Base-by-base conservation (phyloP, 2,113 vertebrate species). In the Catharus minimus region DNA sequence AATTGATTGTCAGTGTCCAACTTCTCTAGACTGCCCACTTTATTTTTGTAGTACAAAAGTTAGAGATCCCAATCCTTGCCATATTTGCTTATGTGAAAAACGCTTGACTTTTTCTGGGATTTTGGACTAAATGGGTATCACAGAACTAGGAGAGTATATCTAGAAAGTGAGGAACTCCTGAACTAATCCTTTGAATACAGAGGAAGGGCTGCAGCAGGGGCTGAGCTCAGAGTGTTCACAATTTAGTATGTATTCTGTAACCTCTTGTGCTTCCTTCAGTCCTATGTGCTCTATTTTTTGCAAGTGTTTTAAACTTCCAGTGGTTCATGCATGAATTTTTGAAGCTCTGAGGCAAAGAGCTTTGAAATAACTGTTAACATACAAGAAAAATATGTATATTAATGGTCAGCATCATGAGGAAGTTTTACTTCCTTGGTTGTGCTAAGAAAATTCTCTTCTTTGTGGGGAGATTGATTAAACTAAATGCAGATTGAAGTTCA, bases 351-450 rank as follows among this genome's bases (percentile, higher is more conserved):
- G 17, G 33, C 38, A 67, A 58, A 67, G 52, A 23, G 22, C 30
- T n/a, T 30, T 73, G 38, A 69, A 28, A 23, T 28, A 78, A 27
- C 23, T 78, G 13, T 41, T 71, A 67, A 38, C 14, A 43, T 50
- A n/a, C 4, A 26, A 49, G 55, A 76, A 20, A 36, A 9, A 26
- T 0, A 2, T 0, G 2, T 0, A 36, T n/a, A 81, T 68, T 60
- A 21, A 16, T 81, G 20, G 12, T 64, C 21, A 50, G 18, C 36
- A 30, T 43, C 2, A 0, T 58, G 41, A 67, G 24, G 20, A 80
- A 64, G 33, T 33, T 33, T 36, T 36, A 36, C 33, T 36, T 36
- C 33, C 33, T 36, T 36, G 33, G 33, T 36, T 36, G 33, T 36
- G 33, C 33, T 36, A 36, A 36, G 33, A 36, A 36, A 36, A 36